Base-by-base conservation (phyloP, 1,140 invertebrate genomes). In the Platyscapa corneri region DNA sequence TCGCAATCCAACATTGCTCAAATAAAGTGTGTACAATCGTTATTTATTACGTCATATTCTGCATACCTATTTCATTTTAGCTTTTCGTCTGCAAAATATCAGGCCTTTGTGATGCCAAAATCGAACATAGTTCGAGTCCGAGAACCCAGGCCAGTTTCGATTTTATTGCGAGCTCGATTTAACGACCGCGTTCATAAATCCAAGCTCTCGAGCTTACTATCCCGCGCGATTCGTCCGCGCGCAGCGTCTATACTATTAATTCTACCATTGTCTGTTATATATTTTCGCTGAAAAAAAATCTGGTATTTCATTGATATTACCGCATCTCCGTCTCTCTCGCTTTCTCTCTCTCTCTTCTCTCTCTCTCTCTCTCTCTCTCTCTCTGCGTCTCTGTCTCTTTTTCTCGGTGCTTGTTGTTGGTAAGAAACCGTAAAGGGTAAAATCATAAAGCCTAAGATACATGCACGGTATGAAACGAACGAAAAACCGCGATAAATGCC, bases 131-230 rank as follows among this genome's bases (percentile, higher is more conserved):
- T 84, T 82, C 81, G 83, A 85, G 65, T 74, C 84, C 32, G 82
- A 72, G 79, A 79, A 65, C 65, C 65, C 74, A 56, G 72, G 83
- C 83, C 75, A 84, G 83, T 84, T 87, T 85, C 84, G 85, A 88
- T 86, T 87, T 88, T 88, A 88, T 86, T 88, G 83, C 83, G 74
- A 64, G 78, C 83, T 74, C 85, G 76, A 85, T 85, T 87, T 86
- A 85, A 82, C 83, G 74, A 81, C 70, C 77, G 27, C 85, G 60
- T 75, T 84, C 86, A 85, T 89, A 89, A 89, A 87, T 89, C 85
- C 85, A 78, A 75, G 79, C 76, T 81, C 80, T 75, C 74, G 53
- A 67, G 83, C 83, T 84, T 84, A 84, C 75, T 37, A 78, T 84
- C 76, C 74, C 39, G 82, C 32, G 83, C 76, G 77, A 70, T 72